Evolutionary conservation across 2,113 vertebrate genomes (phyloP), one percentile per base, ranked within the genome.

Genomic region (Salvelinus fontinalis): DNA sequence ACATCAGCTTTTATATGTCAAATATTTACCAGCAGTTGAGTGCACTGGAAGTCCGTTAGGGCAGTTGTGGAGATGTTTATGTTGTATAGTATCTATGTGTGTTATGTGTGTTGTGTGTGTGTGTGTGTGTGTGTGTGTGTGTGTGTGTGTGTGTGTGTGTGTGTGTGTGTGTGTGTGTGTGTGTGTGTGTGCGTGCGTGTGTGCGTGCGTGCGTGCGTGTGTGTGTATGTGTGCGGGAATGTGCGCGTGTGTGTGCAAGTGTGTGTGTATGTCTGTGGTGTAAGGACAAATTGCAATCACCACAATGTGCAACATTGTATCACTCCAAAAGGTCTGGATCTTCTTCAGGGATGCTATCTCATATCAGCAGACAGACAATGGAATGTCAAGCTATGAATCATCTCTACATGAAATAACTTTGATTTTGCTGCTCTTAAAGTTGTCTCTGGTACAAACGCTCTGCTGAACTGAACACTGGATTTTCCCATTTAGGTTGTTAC

Each of bases 381-480:
- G 82, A 85, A 60, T 51, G 75, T 76, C 79, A 0, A 20, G 70
- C 66, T 71, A 31, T 67, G 49, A 81, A 54, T 34, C 8, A 13
- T 27, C 11, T 49, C 18, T n/a, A 6, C 20, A 49, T 77, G 5
- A 12, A 39, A 67, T 73, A 1, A 64, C 14, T 79, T 74, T 76
- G 72, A 80, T 80, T 74, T 75, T 81, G 82, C 86, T 91, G 86
- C 90, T 90, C 81, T 87, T 75, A 73, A 82, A 11, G 9, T 54
- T 70, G 75, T 71, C 73, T 76, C 51, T 70, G 80, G 68, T 77
- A 74, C 60, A n/a, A 12, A 51, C 78, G 71, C 84, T 86, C 82
- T 77, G 71, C 77, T 81, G 74, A 86, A 89, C 86, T 80, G 74
- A 86, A 89, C 86, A 88, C 90, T 90, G 88, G 83, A 87, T 71